Percentiles rank a stretch among this genome's conserved stretches.
Evolutionary conservation across 2,888 invertebrate genomes (phyloP).

Genomic region (Bugula neritina): DNA sequence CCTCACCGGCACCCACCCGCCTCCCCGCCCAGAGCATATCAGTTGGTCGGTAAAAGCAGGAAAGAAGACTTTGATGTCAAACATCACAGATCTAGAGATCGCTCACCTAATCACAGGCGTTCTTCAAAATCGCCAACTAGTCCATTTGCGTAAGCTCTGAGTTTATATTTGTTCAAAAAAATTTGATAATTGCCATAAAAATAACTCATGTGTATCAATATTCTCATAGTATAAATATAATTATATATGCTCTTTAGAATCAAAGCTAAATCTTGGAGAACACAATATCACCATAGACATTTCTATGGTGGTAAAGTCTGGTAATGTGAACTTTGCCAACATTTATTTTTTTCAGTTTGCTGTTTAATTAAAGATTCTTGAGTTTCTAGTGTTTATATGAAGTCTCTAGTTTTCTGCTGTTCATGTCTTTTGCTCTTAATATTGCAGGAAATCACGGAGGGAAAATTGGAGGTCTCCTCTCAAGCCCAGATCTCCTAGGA

Average conservation of each 20-base stretch:
- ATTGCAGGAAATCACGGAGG: constrained; percentile 8
- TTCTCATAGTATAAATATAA: neutral
- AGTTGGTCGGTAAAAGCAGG: constrained; percentile 1
- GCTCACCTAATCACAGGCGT: neutral
- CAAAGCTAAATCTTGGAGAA: neutral
- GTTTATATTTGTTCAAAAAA: no score
- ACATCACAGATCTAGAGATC: neutral
- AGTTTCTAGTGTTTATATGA: neutral
- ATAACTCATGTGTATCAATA: no score
- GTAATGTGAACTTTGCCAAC: neutral
- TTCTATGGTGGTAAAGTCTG: neutral
- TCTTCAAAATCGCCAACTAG: constrained; percentile 11
- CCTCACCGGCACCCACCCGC: neutral
- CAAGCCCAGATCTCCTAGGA: neutral
- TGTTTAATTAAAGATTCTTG: neutral
- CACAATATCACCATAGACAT: neutral
- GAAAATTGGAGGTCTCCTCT: neutral
- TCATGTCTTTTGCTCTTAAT: neutral
- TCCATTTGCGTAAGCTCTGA: constrained; percentile 15
- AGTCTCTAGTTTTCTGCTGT: neutral
- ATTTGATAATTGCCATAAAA: no score
- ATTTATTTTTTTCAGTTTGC: neutral
- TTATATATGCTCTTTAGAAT: neutral
- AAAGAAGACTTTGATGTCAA: neutral
- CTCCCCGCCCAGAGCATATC: constrained; percentile 15